These are phyloP conservation scores for Drosophila lowei DNA, from an alignment of 1,140 invertebrate genomes.

Conservation along the genomic window DNA sequence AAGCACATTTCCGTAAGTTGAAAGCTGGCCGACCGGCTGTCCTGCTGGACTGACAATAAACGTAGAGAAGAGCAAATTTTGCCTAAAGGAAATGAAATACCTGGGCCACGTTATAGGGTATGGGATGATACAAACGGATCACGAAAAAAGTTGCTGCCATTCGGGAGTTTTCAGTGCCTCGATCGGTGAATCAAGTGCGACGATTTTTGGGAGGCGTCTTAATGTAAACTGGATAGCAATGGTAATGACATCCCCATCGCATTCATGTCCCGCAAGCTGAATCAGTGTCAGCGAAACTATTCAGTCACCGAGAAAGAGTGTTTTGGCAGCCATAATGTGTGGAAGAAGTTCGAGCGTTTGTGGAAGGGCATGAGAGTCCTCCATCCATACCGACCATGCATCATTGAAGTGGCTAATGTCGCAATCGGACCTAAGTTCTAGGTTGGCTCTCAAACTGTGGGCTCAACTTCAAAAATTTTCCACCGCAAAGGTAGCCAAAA, in stretches of 20 bases:
- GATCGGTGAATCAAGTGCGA: too few relatives aligned
- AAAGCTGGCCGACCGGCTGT: background rate
- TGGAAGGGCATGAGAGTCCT: constrained; percentile 5
- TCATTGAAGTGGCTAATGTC: background rate
- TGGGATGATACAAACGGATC: too few relatives aligned
- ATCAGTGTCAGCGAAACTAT: constrained; percentile 9
- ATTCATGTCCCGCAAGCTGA: background rate
- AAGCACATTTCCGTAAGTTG: background rate
- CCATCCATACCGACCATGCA: constrained; percentile 2
- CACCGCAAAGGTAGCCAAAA: constrained; percentile 3
- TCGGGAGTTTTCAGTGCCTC: too few relatives aligned
- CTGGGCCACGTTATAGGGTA: too few relatives aligned
- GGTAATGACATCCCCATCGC: constrained; percentile 1
- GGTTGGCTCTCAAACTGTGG: constrained; percentile 9
- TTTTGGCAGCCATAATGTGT: constrained; percentile 5
- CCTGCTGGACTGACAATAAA: constrained; percentile 6
- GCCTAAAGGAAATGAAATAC: too few relatives aligned
- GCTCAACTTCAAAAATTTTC: background rate
- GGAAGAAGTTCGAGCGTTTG: constrained; percentile 4
- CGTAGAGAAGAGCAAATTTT: too few relatives aligned
- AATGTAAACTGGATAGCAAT: background rate
- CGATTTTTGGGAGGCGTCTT: constrained; percentile 18
- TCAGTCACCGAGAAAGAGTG: constrained; percentile 1
- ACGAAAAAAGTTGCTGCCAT: too few relatives aligned
- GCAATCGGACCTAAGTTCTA: constrained; percentile 2